Evolutionary conservation across 2,797 vertebrate species (phyloP).

Genomic region (Sardinella longiceps): DNA sequence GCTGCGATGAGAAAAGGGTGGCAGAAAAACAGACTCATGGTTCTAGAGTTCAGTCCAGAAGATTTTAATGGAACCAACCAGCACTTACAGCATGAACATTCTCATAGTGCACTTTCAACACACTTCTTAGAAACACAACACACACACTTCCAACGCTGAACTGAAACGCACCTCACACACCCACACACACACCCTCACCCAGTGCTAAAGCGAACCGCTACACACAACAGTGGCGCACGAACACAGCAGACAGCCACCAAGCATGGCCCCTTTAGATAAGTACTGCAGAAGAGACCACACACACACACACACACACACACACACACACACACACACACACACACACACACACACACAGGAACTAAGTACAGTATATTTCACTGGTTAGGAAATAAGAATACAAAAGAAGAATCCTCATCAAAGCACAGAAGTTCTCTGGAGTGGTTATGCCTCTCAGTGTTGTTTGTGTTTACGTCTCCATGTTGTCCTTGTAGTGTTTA

Average conservation of each 20-base stretch:
- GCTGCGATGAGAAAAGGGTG: too few relatives aligned
- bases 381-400: neutral
- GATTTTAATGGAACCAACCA: neutral
- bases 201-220: neutral
- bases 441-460: too few relatives aligned
- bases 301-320: too few relatives aligned
- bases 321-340: too few relatives aligned
- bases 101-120: neutral
- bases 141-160: neutral
- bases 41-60: neutral
- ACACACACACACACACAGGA: too few relatives aligned
- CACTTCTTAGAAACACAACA: neutral
- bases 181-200: neutral
- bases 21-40: neutral
- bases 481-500: too few relatives aligned
- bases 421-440: conserved; percentile 6
- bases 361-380: too few relatives aligned
- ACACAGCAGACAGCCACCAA: neutral
- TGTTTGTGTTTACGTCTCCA: neutral
- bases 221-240: neutral
- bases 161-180: neutral
- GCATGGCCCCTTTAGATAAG: neutral
- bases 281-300: neutral
- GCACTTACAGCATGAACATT: conserved; percentile 15
- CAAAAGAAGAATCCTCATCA: neutral